Percentiles rank a stretch among this genome's conserved stretches.
phyloP scores from a whole-genome alignment of 1,140 invertebrate genomes.

The Anagrus nilaparvatae region DNA sequence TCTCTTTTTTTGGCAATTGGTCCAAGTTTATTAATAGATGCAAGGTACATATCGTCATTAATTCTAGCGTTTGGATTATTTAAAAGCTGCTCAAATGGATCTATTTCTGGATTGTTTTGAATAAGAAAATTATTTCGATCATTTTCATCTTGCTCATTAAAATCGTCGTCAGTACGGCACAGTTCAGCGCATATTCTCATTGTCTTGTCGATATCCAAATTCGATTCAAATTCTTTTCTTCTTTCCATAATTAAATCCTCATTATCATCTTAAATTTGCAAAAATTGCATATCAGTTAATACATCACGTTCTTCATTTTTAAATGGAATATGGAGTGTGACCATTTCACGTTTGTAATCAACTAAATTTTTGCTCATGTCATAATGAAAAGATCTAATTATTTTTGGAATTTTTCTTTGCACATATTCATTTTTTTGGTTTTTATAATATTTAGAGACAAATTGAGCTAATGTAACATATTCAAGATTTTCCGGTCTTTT shows the following conservation, averaged over 20 bases:
- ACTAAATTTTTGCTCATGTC: constrained; percentile 22
- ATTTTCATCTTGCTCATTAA: no score
- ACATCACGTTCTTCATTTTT: constrained; percentile 23
- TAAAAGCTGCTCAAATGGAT: constrained; percentile 6
- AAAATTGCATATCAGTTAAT: constrained; percentile 23
- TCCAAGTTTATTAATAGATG: constrained; percentile 16
- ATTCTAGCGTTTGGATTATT: constrained; percentile 7
- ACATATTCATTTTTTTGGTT: constrained; percentile 19
- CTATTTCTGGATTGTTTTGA: not conserved
- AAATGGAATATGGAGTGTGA: constrained; percentile 26
- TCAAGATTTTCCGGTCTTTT: constrained; percentile 18
- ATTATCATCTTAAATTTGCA: constrained; percentile 20
- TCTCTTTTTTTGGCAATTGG: constrained; percentile 18
- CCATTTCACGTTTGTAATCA: constrained; percentile 29
- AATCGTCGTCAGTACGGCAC: no score
- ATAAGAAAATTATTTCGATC: constrained; percentile 9
- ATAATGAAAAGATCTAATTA: constrained; percentile 29
- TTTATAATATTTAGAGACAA: constrained; percentile 20
- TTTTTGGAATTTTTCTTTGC: constrained; percentile 16
- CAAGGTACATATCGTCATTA: constrained; percentile 9
- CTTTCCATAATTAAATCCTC: constrained; percentile 20
- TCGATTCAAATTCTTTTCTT: constrained; percentile 23
- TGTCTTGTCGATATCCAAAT: constrained; percentile 22
- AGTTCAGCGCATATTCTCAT: constrained; percentile 19
- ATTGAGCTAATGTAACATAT: constrained; percentile 21